phyloP scores from a whole-genome alignment of 30 jellyfish, hydroid and myxozoan genomes.

The Cassiopea xamachana region DNA sequence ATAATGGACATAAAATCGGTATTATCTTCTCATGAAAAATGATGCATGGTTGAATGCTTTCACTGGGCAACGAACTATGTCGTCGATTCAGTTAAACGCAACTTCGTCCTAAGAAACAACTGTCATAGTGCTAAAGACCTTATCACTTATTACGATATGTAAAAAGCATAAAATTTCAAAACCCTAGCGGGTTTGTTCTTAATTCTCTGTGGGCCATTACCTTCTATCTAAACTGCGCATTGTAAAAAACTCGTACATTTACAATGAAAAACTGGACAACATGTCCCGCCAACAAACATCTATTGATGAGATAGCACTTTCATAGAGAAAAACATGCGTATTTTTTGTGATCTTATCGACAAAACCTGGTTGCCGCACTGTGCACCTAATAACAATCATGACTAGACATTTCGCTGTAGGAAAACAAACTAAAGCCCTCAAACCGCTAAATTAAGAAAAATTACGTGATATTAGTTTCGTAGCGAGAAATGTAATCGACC shows the following conservation, averaged over 20 bases:
- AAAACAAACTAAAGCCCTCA: no score
- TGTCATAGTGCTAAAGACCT: no score
- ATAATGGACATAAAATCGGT: not conserved
- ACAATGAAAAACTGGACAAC: conserved; percentile 1
- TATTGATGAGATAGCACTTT: not conserved
- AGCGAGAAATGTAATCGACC: no score
- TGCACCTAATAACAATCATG: not conserved
- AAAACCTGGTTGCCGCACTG: not conserved
- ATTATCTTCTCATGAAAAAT: not conserved
- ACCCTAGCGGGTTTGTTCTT: not conserved
- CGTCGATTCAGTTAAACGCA: not conserved
- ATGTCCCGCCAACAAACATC: conserved; percentile 1
- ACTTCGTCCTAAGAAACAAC: no score
- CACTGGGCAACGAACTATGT: not conserved
- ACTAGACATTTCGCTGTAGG: not conserved
- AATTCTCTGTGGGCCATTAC: not conserved
- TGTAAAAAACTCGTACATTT: not conserved
- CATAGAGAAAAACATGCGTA: conserved; percentile 10
- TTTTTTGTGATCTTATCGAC: not conserved
- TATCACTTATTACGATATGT: no score
- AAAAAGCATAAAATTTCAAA: not conserved
- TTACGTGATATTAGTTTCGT: no score
- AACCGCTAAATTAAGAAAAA: no score
- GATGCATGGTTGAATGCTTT: not conserved
- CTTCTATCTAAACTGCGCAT: not conserved